These are phyloP conservation scores for Sebastes hubbsi DNA, from an alignment of 2,797 vertebrate genomes.

Conservation along the genomic window DNA sequence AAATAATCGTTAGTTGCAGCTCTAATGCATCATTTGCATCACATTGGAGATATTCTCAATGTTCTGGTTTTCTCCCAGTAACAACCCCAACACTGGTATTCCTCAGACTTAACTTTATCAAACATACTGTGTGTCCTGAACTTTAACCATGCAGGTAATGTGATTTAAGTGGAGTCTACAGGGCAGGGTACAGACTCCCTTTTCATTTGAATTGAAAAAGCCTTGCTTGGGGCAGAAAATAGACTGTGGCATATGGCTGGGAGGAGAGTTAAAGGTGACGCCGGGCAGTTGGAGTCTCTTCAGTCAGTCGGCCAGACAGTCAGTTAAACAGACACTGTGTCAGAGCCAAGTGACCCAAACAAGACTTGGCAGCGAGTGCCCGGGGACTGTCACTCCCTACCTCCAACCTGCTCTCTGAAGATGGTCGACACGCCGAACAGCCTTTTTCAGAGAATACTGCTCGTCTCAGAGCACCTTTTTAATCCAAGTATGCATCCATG, in stretches of 20 bases:
- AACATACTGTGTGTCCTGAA: neutral
- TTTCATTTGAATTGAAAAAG: neutral
- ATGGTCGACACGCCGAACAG: neutral
- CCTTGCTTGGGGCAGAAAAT: neutral
- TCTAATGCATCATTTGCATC: neutral
- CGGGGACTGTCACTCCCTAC: conserved; percentile 31
- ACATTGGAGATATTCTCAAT: neutral
- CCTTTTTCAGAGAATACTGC: conserved; percentile 5
- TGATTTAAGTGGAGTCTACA: neutral
- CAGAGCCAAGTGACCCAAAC: conserved; percentile 60
- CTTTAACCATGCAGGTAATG: neutral
- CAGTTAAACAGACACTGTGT: conserved; percentile 30
- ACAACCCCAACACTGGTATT: neutral
- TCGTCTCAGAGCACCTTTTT: neutral
- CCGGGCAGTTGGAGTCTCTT: conserved; percentile 40
- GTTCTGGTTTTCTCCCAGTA: neutral
- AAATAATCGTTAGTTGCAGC: too few relatives aligned
- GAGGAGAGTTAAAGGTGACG: conserved; percentile 32
- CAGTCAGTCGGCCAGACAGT: conserved; percentile 43
- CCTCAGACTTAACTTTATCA: neutral
- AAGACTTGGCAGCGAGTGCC: conserved; percentile 49
- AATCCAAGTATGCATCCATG: neutral
- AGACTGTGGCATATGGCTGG: conserved; percentile 28
- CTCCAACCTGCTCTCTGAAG: conserved; percentile 19
- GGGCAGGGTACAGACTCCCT: neutral